Conservation (phyloP, 2,888 invertebrate genomes). For the Spicauda simplicius region DNA sequence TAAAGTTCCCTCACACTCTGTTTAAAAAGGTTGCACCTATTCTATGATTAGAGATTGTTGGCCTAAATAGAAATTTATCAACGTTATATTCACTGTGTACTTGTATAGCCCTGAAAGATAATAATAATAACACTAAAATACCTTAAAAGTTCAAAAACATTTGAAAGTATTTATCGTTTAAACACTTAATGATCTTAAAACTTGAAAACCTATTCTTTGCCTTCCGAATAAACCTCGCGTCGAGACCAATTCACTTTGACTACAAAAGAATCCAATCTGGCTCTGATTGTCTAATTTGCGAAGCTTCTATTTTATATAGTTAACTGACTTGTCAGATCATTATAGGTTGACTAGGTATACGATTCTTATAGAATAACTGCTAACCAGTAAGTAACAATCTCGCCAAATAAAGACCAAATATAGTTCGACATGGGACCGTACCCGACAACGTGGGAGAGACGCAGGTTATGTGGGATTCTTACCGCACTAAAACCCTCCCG, state of each 20-base stretch:
- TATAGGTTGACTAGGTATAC: background rate
- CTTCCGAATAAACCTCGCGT: background rate
- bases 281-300: conserved; percentile 10
- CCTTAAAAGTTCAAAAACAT: too few relatives aligned
- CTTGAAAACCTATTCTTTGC: background rate
- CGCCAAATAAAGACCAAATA: too few relatives aligned
- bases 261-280: conserved; percentile 5
- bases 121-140: background rate
- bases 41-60: too few relatives aligned
- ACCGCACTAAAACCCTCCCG: too few relatives aligned
- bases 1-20: too few relatives aligned
- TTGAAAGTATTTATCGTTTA: background rate
- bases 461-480: too few relatives aligned
- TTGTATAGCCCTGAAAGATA: background rate
- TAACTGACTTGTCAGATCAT: background rate
- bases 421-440: too few relatives aligned
- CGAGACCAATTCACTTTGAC: background rate
- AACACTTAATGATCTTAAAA: background rate
- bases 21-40: too few relatives aligned
- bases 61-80: too few relatives aligned
- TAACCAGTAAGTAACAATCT: too few relatives aligned
- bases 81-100: too few relatives aligned
- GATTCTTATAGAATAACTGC: background rate
- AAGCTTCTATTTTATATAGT: background rate
- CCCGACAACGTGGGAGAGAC: too few relatives aligned